Base-by-base conservation (phyloP, 2,888 invertebrate species). In the Latrodectus hesperus region DNA sequence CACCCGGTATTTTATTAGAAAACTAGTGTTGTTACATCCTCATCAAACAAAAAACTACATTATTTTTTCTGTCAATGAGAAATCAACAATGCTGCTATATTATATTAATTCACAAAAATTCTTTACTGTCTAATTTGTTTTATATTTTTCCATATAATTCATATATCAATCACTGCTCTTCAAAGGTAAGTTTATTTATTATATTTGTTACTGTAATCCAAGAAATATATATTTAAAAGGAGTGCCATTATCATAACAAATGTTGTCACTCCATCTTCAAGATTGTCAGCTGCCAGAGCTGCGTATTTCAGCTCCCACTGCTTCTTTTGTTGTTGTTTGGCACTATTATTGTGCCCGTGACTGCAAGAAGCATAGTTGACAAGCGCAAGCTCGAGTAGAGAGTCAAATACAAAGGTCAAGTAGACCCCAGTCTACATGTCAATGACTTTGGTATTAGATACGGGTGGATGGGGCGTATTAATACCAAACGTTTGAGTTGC, bases 341-440 rank as follows among this genome's bases (percentile, higher is more conserved):
- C 87, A 77, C 72, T 89, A 79, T 75, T 83, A 72, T 93, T 91
- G 92, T 96, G 96, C 95, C 96, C 96, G 93, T 98, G 98, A 91
- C 97, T 98, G 91, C 99, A 95, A 90, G 96, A 96, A 88, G 98
- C 97, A 93, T 99, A 99, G 94, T 99, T 99, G 91, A 99, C 99
- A 89, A 99, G 94, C 81, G 99, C 99, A 92, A 99, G 99, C 94
- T 99, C 99, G 88, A 99, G 95, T 90, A 99, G 93, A 52, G 99
- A 99, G 76, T 98, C 98, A 92, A 99, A 99, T 81, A 99, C 99
- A 93, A 99, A 99, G 80, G 98, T 99, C 91, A 99, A 94, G 93
- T 99, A 99, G 82, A 98, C 97, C 89, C 98, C 98, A 90, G 98
- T 98, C 98, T 98, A 98, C 79, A 99, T 97, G 93, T 98, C 98